phyloP scores from a whole-genome alignment of 2,797 vertebrate genomes.

The Halcyon leucocephala region DNA sequence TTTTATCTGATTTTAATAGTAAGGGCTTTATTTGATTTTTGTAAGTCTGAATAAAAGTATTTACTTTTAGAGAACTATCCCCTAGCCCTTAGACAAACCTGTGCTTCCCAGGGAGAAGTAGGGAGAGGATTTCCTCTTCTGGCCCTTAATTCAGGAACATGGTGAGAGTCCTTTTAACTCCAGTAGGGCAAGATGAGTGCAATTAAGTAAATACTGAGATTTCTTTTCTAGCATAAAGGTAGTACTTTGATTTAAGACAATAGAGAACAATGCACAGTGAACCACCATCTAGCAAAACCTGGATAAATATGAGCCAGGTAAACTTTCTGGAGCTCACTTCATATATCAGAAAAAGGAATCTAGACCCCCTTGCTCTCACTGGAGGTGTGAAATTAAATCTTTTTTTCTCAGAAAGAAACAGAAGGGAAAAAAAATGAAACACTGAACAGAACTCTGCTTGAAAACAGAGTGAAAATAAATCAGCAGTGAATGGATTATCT shows the following conservation, averaged over 20 bases:
- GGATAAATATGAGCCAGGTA: not conserved
- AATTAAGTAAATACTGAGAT: not conserved
- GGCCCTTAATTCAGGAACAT: not conserved
- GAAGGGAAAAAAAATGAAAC: not conserved
- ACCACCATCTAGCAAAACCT: not conserved
- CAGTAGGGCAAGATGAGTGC: not conserved
- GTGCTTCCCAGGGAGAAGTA: not conserved
- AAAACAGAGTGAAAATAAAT: constrained; percentile 60
- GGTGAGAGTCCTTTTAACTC: not conserved
- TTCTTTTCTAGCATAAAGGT: not conserved
- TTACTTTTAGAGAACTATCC: not conserved
- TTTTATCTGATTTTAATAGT: not conserved
- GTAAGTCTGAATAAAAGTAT: not conserved
- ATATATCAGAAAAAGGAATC: constrained; percentile 7
- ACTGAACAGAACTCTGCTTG: constrained; percentile 26
- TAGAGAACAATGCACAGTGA: not conserved
- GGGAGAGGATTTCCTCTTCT: not conserved
- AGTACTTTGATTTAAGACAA: not conserved
- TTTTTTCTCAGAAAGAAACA: not conserved
- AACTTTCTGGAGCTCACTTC: not conserved
- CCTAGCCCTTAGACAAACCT: not conserved
- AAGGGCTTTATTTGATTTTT: not conserved
- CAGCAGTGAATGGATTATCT: constrained; percentile 56
- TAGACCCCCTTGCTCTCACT: not conserved
- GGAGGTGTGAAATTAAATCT: constrained; percentile 17